phyloP scores from a whole-genome alignment of 2,888 invertebrate species.

The Amblyteles armatorius region DNA sequence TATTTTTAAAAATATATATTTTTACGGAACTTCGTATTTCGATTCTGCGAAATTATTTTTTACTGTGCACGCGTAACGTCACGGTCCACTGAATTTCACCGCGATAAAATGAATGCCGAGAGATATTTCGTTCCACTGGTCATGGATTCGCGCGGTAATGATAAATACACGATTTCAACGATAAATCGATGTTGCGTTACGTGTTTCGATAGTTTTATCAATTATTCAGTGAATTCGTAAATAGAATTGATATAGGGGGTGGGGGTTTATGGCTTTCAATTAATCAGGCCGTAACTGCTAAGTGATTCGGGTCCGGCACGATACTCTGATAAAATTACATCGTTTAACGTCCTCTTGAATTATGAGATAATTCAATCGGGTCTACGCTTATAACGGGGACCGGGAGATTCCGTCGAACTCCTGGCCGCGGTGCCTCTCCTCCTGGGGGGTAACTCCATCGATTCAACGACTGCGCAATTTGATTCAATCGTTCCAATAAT shows the following conservation, averaged over 20 bases:
- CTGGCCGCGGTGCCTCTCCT: conserved; percentile 51
- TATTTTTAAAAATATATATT: too few species aligned
- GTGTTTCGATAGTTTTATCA: conserved; percentile 29
- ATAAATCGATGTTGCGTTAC: background rate
- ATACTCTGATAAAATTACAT: conserved; percentile 67
- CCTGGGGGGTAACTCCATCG: conserved; percentile 60
- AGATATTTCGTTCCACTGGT: conserved; percentile 10
- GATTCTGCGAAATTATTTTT: too few species aligned
- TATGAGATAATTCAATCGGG: conserved; percentile 69
- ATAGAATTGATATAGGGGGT: conserved; percentile 21
- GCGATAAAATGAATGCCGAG: background rate
- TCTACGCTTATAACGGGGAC: conserved; percentile 62
- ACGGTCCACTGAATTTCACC: conserved; percentile 9
- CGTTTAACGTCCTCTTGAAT: conserved; percentile 67
- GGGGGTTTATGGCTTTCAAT: conserved; percentile 35
- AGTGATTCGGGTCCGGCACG: conserved; percentile 58
- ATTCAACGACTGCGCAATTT: conserved; percentile 57
- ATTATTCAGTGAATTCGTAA: conserved; percentile 48
- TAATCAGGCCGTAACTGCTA: conserved; percentile 61
- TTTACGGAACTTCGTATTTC: too few species aligned
- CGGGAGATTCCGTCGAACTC: conserved; percentile 68
- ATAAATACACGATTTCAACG: background rate
- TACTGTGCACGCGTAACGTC: background rate
- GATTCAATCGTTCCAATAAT: conserved; percentile 68
- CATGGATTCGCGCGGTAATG: background rate